phyloP scores from a whole-genome alignment of 2,888 invertebrate species.

The Erebia palarica region DNA sequence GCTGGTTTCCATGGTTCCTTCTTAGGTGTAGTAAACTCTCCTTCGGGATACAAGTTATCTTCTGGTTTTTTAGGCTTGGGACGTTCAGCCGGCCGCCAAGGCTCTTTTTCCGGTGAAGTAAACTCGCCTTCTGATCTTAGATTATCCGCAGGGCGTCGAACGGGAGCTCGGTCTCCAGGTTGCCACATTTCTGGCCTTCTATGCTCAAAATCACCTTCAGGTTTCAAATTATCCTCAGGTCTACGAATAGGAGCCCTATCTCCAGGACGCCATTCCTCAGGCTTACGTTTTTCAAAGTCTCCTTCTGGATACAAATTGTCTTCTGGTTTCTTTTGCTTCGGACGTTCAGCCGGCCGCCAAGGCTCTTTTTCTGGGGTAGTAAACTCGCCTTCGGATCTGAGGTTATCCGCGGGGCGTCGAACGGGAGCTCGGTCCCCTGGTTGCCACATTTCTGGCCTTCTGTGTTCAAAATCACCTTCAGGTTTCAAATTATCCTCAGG shows the following conservation, averaged over 20 bases:
- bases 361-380: not conserved
- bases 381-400: slow-evolving; percentile 77
- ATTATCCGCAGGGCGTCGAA: slow-evolving; percentile 77
- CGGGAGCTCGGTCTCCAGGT: slow-evolving; percentile 73
- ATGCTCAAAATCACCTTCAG: slow-evolving; percentile 79
- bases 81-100: slow-evolving; percentile 6
- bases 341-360: slow-evolving; percentile 3
- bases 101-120: slow-evolving; percentile 12
- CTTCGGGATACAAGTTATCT: slow-evolving; percentile 76
- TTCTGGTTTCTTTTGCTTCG: slow-evolving; percentile 56
- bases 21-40: slow-evolving; percentile 62
- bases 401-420: slow-evolving; percentile 76
- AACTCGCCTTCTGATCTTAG: slow-evolving; percentile 77
- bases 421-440: slow-evolving; percentile 74
- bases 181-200: slow-evolving; percentile 66
- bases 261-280: slow-evolving; percentile 58
- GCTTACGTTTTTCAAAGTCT: slow-evolving; percentile 65
- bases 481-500: slow-evolving; percentile 82
- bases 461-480: slow-evolving; percentile 78
- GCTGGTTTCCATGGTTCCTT: slow-evolving; percentile 72
- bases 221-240: slow-evolving; percentile 81
- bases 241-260: slow-evolving; percentile 57
- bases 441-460: slow-evolving; percentile 64
- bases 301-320: slow-evolving; percentile 81
- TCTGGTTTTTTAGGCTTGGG: not conserved